These are phyloP conservation scores for Tiliqua scincoides DNA, from an alignment of 2,113 vertebrate species.

Conservation along the genomic window DNA sequence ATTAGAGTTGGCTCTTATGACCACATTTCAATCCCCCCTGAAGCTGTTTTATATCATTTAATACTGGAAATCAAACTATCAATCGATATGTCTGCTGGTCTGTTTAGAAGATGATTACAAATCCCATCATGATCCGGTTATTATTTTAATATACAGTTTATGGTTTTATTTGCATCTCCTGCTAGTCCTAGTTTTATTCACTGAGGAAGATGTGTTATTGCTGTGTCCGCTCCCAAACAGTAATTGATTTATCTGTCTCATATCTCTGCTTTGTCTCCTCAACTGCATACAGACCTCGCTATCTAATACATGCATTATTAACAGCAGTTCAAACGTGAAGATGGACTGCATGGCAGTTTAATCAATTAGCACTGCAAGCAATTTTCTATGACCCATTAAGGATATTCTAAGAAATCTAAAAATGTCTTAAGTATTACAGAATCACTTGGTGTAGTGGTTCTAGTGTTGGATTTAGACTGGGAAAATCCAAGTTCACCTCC, in stretches of 20 bases:
- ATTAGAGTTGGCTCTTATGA: slow-evolving; percentile 19
- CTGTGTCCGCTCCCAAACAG: neutral
- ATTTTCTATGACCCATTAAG: neutral
- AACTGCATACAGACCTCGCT: neutral
- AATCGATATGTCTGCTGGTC: neutral
- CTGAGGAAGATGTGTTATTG: neutral
- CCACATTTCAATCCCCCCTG: neutral
- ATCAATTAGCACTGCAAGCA: neutral
- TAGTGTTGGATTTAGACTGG: too few species aligned
- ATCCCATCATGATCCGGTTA: slow-evolving; percentile 24
- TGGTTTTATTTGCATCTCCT: neutral
- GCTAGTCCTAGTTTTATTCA: neutral
- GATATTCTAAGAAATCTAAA: neutral
- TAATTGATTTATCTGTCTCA: neutral
- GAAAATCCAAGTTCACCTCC: too few species aligned
- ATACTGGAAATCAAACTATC: slow-evolving; percentile 7
- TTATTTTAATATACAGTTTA: neutral
- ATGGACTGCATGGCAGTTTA: neutral
- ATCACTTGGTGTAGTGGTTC: too few species aligned
- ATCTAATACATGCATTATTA: neutral
- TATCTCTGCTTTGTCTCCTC: neutral
- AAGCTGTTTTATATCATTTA: neutral
- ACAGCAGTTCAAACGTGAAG: neutral
- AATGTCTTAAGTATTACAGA: too few species aligned
- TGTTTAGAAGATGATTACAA: slow-evolving; percentile 31